Evolutionary conservation across 2,797 vertebrate species (phyloP), one percentile per base, ranked within the genome.

Genomic region (Ispidina lecontei): DNA sequence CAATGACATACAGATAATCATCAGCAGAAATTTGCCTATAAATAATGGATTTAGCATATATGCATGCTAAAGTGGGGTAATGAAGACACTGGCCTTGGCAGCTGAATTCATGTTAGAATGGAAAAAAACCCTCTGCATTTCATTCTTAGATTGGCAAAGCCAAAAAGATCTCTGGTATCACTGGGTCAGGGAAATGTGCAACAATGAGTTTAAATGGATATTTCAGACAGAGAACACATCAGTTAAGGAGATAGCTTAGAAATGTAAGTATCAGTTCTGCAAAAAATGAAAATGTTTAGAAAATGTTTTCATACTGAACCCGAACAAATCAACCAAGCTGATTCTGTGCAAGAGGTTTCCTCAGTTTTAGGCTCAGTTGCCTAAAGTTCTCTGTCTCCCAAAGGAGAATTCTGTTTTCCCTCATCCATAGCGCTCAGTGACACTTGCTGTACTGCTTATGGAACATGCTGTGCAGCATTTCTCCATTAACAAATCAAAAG

Each of bases 31-130:
- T 60, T 39, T 83, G 35, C 59, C 69, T 85, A 47, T 79, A 80
- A 94, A 82, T 87, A 90, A 94, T 67, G 67, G 39, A 88, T 81
- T 88, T 81, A 70, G 55, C 52, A 81, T 20, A 44, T 21, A 69
- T 44, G 47, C 31, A 69, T 91, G 52, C 56, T 75, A 7, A 89
- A 64, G 28, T 76, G 28, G 35, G 9, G n/a, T 82, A 82, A 85
- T 47, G 37, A 92, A 81, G 55, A 88, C 56, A n/a, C 37, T 76
- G 56, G 35, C 54, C 84, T 93, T 82, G 71, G 74, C 86, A 86
- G 62, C 25, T 82, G 84, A 75, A 70, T 86, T 86, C 0, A 2
- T 18, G n/a, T 60, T 82, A 67, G 84, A 94, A 64, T 68, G 18
- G 35, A 55, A 90, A 78, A 87, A 84, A 75, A 12, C 12, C 25